Percentiles rank a stretch among this genome's conserved stretches.
Conservation (phyloP, 2,797 vertebrate species). For the Helicolenus hilgendorfi region DNA sequence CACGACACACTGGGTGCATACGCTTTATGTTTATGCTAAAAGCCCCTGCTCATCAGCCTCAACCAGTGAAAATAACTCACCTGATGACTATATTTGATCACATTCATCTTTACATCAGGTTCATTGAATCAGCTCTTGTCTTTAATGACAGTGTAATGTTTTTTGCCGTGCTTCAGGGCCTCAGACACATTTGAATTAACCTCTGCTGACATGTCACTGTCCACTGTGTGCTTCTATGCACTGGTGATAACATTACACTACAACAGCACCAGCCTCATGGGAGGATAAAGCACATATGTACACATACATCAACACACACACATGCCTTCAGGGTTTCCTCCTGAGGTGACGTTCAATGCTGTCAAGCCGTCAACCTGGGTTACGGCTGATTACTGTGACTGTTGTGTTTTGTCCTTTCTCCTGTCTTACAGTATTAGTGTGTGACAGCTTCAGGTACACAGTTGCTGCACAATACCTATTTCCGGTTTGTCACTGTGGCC, state of each 20-base stretch:
- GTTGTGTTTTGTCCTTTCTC: neutral
- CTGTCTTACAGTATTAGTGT: neutral
- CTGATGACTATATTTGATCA: neutral
- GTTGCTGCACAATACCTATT: neutral
- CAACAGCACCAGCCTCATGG: neutral
- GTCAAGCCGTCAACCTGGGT: neutral
- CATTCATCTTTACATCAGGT: neutral
- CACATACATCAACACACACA: neutral
- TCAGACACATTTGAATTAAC: neutral
- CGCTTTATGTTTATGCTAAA: neutral
- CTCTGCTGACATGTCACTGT: neutral
- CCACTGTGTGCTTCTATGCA: neutral
- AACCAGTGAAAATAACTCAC: neutral
- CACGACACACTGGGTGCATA: too few species aligned
- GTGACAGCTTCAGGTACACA: neutral
- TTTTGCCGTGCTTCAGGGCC: neutral
- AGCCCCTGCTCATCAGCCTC: neutral
- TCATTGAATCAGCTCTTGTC: neutral
- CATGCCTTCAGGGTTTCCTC: constrained; percentile 27
- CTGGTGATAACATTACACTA: constrained; percentile 11
- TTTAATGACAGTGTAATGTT: neutral
- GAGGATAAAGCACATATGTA: constrained; percentile 11
- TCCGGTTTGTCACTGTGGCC: neutral
- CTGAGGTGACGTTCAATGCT: constrained; percentile 30
- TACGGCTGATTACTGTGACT: neutral